Evolutionary conservation across 1,140 invertebrate genomes (phyloP), one percentile per base, ranked within the genome.

Genomic region (Drosophila rhopaloa): DNA sequence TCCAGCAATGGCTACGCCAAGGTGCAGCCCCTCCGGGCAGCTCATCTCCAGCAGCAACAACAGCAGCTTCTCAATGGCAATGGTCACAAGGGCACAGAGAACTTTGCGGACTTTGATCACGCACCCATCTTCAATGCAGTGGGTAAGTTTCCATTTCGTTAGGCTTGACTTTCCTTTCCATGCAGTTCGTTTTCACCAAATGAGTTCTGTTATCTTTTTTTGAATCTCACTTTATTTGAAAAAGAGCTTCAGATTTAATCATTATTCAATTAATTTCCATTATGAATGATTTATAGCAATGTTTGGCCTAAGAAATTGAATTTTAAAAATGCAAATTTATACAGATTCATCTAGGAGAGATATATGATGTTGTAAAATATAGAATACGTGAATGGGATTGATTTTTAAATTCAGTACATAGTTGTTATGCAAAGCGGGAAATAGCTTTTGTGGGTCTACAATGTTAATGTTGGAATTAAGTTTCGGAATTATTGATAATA

Each of bases 71-170:
- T 83, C 24, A 88, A 89, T 54, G 84, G 84, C 2, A 83, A 61
- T 44, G 76, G 66, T 16, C 46, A 37, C 14, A 44, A 63, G 44
- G 53, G 53, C 13, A 50, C 81, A 29, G 92, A 89, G 72, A 92
- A 95, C 41, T 96, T 96, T 92, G 95, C 95, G 7, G 95, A 96
- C 91, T 96, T 96, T 91, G 95, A 96, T 59, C 95, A 95, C 92
- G 95, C 95, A 83, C 94, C 95, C 59, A 94, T 95, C 61, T 96
- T 95, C 79, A 94, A 94, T 91, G 94, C 94, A 62, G 83, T 93
- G 44, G 83, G 93, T 94, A 92, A 94, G 94, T 57, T 32, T 24
- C n/a, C 8, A 35, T n/a, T 24, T 32, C 2, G 4, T 14, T 44
- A n/a, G 29, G 38, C 13, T 24, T 24, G 5, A 19, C 29, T 60